Evolutionary conservation across 2,888 invertebrate species (phyloP).

Genomic region (Drosophila algonquin): DNA sequence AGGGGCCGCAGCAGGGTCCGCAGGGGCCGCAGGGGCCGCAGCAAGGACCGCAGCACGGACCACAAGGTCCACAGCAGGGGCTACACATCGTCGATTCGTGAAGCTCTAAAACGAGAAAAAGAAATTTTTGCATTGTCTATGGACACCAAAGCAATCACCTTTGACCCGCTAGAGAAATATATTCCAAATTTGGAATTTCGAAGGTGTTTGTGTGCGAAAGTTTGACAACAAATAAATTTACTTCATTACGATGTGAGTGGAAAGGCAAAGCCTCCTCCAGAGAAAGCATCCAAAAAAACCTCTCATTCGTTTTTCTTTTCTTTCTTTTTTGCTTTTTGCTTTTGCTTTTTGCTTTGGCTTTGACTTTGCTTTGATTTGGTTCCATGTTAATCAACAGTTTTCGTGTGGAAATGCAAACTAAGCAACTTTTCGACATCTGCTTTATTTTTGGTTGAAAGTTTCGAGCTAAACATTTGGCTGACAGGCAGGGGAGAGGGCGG

Average conservation of each 20-base stretch:
- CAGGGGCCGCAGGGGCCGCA: too few species aligned
- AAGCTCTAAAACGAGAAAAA: background rate
- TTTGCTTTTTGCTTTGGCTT: conserved; percentile 7
- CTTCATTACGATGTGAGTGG: background rate
- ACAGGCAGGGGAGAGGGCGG: conserved; percentile 11
- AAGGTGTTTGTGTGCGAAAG: conserved; percentile 4
- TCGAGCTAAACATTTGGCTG: conserved; percentile 34
- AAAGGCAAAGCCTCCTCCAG: background rate
- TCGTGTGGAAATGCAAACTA: conserved; percentile 39
- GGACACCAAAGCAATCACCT: conserved; percentile 39
- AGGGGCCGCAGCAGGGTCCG: background rate
- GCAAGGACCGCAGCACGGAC: too few species aligned
- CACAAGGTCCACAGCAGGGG: conserved; percentile 29
- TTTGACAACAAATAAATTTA: conserved; percentile 1
- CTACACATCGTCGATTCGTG: conserved; percentile 62
- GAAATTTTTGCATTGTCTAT: background rate
- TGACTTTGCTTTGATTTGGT: conserved; percentile 26
- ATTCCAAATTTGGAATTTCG: conserved; percentile 41
- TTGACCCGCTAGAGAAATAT: conserved; percentile 68
- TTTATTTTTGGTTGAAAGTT: conserved; percentile 40
- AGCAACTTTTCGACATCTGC: conserved; percentile 38
- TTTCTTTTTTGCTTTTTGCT: background rate
- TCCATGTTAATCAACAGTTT: conserved; percentile 39
- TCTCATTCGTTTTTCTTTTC: background rate
- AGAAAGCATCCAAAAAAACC: background rate